These are phyloP conservation scores for Typhlichthys subterraneus DNA, from an alignment of 2,797 vertebrate genomes.

Conservation along the genomic window DNA sequence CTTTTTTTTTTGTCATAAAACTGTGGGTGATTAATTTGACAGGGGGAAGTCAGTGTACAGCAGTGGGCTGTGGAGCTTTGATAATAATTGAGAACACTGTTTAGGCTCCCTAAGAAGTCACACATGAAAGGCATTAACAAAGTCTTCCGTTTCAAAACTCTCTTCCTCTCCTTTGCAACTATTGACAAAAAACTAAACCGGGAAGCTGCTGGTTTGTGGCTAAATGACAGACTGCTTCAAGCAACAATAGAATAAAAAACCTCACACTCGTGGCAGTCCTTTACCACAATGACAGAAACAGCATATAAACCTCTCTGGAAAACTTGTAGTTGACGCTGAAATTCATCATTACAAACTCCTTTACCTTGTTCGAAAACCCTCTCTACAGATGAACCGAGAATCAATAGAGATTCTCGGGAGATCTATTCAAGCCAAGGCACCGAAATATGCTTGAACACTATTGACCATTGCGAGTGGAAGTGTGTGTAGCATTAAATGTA, in stretches of 20 bases:
- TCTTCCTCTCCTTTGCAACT: constrained; percentile 61
- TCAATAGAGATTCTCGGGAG: too few species aligned
- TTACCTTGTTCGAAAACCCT: constrained; percentile 23
- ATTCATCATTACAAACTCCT: too few species aligned
- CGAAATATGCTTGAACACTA: too few species aligned
- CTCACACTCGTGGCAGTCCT: constrained; percentile 35
- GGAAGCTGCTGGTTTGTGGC: constrained; percentile 62
- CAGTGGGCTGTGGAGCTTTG: constrained; percentile 51
- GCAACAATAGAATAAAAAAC: constrained; percentile 49
- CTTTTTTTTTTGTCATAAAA: constrained; percentile 21
- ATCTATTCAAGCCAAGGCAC: too few species aligned
- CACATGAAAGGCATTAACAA: constrained; percentile 72
- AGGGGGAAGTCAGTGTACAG: constrained; percentile 39
- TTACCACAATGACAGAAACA: constrained; percentile 11
- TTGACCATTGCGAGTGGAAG: too few species aligned
- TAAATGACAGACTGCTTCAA: constrained; percentile 60
- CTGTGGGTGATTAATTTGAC: constrained; percentile 48
- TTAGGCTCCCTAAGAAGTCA: constrained; percentile 59
- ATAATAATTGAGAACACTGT: constrained; percentile 67
- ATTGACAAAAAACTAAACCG: constrained; percentile 63
- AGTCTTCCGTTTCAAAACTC: constrained; percentile 52
- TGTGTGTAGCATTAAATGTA: too few species aligned
- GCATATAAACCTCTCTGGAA: too few species aligned
- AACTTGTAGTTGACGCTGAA: too few species aligned
- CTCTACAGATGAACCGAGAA: background rate